A percentile compares a stretch with the other conserved stretches of the same genome.
phyloP scores from a whole-genome alignment of 2,797 vertebrate genomes.

The Liasis olivaceus region DNA sequence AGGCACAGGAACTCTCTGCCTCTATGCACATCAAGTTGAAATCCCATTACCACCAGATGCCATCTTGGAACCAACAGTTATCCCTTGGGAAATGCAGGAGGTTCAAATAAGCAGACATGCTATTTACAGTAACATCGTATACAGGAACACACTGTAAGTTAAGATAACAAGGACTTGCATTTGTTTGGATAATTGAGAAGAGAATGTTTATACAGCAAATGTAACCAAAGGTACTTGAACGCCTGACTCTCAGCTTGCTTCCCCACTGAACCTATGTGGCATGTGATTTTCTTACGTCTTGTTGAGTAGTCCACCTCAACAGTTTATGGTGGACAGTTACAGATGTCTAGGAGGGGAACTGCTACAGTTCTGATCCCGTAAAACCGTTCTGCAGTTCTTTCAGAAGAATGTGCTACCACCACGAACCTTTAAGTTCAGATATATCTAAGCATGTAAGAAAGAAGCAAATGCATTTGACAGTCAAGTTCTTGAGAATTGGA shows the following conservation, averaged over 20 bases:
- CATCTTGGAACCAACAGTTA: not conserved
- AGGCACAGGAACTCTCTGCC: not conserved
- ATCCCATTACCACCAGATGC: not conserved
- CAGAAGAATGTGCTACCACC: not conserved
- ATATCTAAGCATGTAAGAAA: not conserved
- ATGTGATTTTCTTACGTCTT: not conserved
- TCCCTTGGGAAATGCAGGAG: not conserved
- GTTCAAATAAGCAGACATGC: not conserved
- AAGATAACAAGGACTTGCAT: not conserved
- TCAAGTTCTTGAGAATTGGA: conserved; percentile 35
- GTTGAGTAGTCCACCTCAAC: not conserved
- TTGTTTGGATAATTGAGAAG: conserved; percentile 4
- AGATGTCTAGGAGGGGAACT: not conserved
- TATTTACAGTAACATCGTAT: not conserved
- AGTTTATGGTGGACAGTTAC: not conserved
- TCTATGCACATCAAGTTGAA: not conserved
- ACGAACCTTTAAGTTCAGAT: not conserved
- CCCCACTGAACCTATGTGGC: not conserved
- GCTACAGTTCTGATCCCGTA: not conserved
- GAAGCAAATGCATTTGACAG: conserved; percentile 28
- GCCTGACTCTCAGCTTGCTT: not conserved
- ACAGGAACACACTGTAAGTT: not conserved
- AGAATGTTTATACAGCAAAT: not conserved
- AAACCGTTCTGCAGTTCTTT: not conserved
- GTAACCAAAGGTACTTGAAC: not conserved